Evolutionary conservation across 2,113 vertebrate species (phyloP).

Genomic region (Thymallus thymallus): DNA sequence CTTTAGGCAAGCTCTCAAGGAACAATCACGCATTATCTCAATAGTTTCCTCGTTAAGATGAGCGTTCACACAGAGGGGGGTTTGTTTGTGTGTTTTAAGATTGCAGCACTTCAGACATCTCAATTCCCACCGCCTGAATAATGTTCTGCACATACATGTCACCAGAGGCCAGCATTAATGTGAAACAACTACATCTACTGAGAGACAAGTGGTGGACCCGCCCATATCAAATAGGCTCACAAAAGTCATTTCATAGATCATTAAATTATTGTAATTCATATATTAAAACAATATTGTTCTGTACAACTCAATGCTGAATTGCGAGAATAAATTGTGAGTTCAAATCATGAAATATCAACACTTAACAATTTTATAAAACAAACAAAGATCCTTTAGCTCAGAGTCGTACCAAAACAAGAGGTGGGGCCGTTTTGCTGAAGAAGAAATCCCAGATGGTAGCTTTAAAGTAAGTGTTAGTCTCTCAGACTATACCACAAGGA

Average conservation of each 20-base stretch:
- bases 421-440: no score
- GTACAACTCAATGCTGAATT: no score
- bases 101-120: neutral
- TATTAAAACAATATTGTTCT: no score
- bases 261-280: no score
- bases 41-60: constrained; percentile 74
- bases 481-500: neutral
- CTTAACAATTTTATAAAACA: no score
- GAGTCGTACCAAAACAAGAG: no score
- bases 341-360: no score
- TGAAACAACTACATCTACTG: neutral
- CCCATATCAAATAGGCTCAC: no score
- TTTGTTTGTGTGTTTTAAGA: neutral
- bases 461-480: neutral
- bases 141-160: neutral
- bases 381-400: no score
- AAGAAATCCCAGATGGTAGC: no score
- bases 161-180: neutral
- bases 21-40: constrained; percentile 74
- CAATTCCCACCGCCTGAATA: neutral
- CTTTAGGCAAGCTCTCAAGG: constrained; percentile 74
- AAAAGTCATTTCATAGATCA: no score
- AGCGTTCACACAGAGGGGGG: constrained; percentile 66
- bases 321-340: no score
- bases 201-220: neutral